phyloP scores from a whole-genome alignment of 2,797 vertebrate species.

The Anas capensis region DNA sequence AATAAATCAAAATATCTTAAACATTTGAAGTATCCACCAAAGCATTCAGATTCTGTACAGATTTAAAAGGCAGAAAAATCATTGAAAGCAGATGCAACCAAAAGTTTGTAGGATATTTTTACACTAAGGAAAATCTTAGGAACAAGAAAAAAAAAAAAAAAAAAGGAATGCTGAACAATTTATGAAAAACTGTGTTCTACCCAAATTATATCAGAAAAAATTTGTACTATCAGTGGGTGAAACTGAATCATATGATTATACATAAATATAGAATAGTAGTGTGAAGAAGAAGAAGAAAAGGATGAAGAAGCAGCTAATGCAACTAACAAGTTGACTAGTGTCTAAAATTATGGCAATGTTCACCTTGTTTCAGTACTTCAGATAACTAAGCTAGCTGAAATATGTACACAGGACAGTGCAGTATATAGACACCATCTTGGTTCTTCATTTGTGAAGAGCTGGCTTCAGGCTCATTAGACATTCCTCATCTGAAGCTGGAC shows the following conservation, averaged over 20 bases:
- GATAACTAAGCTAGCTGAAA: neutral
- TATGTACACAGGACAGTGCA: neutral
- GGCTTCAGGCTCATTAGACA: neutral
- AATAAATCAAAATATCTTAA: neutral
- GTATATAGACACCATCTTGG: neutral
- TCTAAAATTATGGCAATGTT: neutral
- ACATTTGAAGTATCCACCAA: neutral
- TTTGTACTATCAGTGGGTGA: neutral
- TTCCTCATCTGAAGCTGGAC: neutral
- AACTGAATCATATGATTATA: neutral
- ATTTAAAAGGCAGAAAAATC: constrained; percentile 2
- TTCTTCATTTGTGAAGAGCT: neutral
- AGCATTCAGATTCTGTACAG: neutral
- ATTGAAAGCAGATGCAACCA: neutral
- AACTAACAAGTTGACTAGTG: neutral
- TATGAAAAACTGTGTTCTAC: neutral
- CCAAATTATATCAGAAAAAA: neutral
- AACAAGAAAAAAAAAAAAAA: neutral
- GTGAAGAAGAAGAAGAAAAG: too few species aligned
- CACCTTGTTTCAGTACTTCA: neutral
- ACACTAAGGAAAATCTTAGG: neutral
- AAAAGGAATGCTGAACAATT: neutral
- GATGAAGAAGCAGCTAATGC: neutral
- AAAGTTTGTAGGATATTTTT: neutral
- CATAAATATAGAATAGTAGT: neutral